Evolutionary conservation across 2,797 vertebrate genomes (phyloP).

Genomic region (Eulemur coronatus): DNA sequence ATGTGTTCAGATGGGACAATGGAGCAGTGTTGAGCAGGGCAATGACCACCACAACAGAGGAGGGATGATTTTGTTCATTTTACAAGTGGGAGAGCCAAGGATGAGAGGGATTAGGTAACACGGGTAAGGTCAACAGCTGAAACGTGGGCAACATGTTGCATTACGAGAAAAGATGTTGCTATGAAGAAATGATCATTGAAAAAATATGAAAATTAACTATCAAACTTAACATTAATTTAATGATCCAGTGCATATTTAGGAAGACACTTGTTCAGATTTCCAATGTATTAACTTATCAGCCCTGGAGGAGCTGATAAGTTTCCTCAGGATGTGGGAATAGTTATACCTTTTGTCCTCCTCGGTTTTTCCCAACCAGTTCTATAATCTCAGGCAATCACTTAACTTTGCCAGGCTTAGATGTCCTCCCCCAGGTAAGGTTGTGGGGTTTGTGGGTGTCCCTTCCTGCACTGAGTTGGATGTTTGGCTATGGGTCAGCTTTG

Average conservation of each 20-base stretch:
- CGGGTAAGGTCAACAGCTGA: not conserved
- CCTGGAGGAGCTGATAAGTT: not conserved
- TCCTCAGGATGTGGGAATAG: not conserved
- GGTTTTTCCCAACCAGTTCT: not conserved
- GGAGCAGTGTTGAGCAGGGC: not conserved
- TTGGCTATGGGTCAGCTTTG: not conserved
- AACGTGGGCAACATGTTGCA: not conserved
- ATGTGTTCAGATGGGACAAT: rapidly evolving
- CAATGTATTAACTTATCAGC: not conserved
- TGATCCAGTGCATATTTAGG: not conserved
- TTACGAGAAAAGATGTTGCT: not conserved
- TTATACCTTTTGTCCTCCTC: not conserved
- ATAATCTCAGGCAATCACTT: not conserved
- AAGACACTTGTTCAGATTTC: not conserved
- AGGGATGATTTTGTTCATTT: not conserved
- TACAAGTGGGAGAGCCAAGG: not conserved
- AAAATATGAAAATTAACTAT: not conserved
- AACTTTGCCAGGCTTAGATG: not conserved
- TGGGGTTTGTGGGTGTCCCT: not conserved
- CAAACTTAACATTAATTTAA: not conserved
- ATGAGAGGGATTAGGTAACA: not conserved
- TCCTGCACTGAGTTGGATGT: not conserved
- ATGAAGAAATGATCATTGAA: not conserved
- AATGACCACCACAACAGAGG: not conserved
- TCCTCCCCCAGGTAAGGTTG: not conserved